Conservation (phyloP, 2,113 vertebrate genomes). For the Channa maculata region DNA sequence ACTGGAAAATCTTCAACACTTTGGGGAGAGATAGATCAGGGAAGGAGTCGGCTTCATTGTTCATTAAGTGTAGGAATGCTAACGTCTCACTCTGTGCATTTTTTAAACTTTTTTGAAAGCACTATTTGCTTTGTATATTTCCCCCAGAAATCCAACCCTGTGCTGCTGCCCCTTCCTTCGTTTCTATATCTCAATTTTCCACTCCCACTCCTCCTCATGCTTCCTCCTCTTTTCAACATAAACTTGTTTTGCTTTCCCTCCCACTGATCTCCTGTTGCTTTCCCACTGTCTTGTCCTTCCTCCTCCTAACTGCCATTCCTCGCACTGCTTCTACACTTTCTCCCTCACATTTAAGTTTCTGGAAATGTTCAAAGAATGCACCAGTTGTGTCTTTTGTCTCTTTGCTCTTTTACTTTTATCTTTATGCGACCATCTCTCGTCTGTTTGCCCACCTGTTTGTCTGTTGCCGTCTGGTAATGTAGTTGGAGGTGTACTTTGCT, state of each 20-base stretch:
- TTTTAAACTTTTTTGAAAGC: slow-evolving; percentile 17
- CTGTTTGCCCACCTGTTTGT: slow-evolving; percentile 52
- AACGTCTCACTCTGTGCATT: slow-evolving; percentile 40
- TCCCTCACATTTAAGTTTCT: slow-evolving; percentile 1
- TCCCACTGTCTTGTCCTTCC: slow-evolving; percentile 64
- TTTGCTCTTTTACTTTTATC: slow-evolving; percentile 10
- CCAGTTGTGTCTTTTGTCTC: not conserved
- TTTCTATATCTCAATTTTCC: slow-evolving; percentile 76
- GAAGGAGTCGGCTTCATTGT: slow-evolving; percentile 33
- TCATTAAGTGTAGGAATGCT: slow-evolving; percentile 62
- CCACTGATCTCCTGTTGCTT: slow-evolving; percentile 64
- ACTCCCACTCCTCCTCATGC: slow-evolving; percentile 59
- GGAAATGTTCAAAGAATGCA: slow-evolving; percentile 1
- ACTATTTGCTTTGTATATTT: slow-evolving; percentile 50
- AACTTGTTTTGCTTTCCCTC: slow-evolving; percentile 80
- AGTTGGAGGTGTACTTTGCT: slow-evolving; percentile 60
- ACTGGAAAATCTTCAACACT: slow-evolving; percentile 47
- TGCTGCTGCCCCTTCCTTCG: slow-evolving; percentile 64
- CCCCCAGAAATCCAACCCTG: slow-evolving; percentile 45
- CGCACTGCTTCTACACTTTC: slow-evolving; percentile 36
- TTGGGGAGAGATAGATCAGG: slow-evolving; percentile 41
- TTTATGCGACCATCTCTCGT: slow-evolving; percentile 22
- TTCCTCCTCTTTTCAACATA: slow-evolving; percentile 72
- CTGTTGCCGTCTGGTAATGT: slow-evolving; percentile 70
- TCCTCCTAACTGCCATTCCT: slow-evolving; percentile 13